Percentiles rank a stretch among this genome's conserved stretches.
Evolutionary conservation across 2,113 vertebrate species (phyloP).

Genomic region (Ardeotis arabs): DNA sequence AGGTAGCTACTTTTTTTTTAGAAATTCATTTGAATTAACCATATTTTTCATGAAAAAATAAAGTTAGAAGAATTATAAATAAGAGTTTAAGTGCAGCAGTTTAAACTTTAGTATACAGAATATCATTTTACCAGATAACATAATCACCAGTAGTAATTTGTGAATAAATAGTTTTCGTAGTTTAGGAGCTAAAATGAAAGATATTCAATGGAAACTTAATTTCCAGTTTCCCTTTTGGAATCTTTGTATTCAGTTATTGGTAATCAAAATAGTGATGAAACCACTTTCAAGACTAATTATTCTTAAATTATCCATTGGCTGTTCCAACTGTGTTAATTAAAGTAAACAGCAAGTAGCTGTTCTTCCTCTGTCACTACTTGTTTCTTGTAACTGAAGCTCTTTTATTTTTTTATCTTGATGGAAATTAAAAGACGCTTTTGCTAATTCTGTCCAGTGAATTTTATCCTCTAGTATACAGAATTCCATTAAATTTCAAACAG

Average conservation of each 20-base stretch:
- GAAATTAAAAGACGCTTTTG: background rate
- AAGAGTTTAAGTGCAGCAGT: background rate
- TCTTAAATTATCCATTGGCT: constrained; percentile 40
- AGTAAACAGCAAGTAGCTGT: constrained; percentile 27
- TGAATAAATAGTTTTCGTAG: background rate
- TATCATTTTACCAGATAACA: background rate
- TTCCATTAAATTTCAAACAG: background rate
- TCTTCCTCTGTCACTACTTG: background rate
- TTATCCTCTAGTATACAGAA: background rate
- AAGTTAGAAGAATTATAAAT: background rate
- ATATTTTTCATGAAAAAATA: background rate
- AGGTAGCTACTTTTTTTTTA: background rate
- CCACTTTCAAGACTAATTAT: constrained; percentile 51
- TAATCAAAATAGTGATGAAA: constrained; percentile 51
- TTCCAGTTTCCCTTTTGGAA: constrained; percentile 26
- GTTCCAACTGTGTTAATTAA: constrained; percentile 48
- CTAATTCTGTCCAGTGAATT: background rate
- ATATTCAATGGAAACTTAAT: background rate
- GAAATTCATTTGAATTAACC: background rate
- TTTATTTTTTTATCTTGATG: background rate
- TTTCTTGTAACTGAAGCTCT: background rate
- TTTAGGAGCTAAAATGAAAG: constrained; percentile 1
- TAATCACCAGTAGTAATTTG: background rate
- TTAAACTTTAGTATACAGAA: background rate
- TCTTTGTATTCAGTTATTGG: constrained; percentile 15